phyloP scores from a whole-genome alignment of 2,888 invertebrate species.

The Parnassius glacialis region DNA sequence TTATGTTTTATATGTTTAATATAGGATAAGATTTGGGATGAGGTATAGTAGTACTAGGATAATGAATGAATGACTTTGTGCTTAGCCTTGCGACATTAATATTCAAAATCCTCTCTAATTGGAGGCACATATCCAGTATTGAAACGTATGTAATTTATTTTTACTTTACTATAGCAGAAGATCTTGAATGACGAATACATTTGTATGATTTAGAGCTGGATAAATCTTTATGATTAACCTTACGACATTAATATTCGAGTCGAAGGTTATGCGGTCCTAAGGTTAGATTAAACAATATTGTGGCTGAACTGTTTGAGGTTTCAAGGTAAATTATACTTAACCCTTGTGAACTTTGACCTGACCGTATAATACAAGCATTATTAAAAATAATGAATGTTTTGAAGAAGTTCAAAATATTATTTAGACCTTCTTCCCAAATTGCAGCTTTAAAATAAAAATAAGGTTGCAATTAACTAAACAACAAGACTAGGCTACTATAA shows the following conservation, averaged over 20 bases:
- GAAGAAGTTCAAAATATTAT: no score
- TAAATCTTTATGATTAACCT: neutral
- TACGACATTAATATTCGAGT: constrained; percentile 10
- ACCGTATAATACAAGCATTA: no score
- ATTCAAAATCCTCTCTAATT: neutral
- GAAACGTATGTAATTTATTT: neutral
- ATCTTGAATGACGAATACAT: neutral
- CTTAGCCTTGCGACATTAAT: neutral
- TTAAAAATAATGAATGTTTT: no score
- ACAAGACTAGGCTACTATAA: no score
- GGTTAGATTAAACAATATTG: constrained; percentile 15
- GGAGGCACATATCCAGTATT: neutral
- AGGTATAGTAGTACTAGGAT: no score
- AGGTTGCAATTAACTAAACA: no score
- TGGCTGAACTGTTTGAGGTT: constrained; percentile 6
- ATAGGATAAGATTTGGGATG: no score
- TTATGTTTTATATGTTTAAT: no score
- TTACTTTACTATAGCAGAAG: neutral
- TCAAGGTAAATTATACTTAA: constrained; percentile 8
- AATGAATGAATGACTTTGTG: no score
- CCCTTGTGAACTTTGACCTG: constrained; percentile 1
- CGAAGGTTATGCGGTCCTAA: constrained; percentile 1
- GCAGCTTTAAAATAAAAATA: no score
- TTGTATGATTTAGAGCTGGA: neutral
- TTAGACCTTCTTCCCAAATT: no score